Percentiles rank a stretch among this genome's conserved stretches.
Conservation (phyloP, 2,797 vertebrate genomes). For the Mormyrus hasselquistii region DNA sequence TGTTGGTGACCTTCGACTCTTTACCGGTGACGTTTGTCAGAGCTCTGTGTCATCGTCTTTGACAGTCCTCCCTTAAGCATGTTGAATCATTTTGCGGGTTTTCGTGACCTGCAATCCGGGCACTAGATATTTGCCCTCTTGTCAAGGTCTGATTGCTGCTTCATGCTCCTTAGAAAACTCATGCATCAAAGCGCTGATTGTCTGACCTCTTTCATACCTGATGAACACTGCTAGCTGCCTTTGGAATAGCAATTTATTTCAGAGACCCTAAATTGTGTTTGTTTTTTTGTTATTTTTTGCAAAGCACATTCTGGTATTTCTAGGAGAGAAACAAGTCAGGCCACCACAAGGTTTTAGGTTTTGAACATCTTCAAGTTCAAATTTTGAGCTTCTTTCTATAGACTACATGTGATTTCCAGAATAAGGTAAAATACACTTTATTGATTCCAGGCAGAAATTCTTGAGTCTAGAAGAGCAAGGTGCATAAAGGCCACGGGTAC, state of each 20-base stretch:
- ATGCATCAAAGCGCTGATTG: neutral
- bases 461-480: neutral
- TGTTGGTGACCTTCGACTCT: neutral
- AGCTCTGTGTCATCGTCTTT: neutral
- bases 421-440: neutral
- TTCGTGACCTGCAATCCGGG: neutral
- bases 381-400: neutral
- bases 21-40: neutral
- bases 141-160: neutral
- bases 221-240: neutral
- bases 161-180: neutral
- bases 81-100: neutral
- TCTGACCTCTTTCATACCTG: neutral
- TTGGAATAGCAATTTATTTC: neutral
- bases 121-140: neutral
- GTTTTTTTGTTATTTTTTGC: neutral
- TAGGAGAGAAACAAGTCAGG: neutral
- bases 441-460: neutral
- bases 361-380: neutral
- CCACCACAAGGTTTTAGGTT: neutral
- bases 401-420: conserved; percentile 1
- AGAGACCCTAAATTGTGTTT: neutral
- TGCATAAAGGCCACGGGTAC: neutral
- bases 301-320: neutral
- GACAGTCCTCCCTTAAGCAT: neutral